phyloP scores from a whole-genome alignment of 2,797 vertebrate genomes.

The Vireo griseus region DNA sequence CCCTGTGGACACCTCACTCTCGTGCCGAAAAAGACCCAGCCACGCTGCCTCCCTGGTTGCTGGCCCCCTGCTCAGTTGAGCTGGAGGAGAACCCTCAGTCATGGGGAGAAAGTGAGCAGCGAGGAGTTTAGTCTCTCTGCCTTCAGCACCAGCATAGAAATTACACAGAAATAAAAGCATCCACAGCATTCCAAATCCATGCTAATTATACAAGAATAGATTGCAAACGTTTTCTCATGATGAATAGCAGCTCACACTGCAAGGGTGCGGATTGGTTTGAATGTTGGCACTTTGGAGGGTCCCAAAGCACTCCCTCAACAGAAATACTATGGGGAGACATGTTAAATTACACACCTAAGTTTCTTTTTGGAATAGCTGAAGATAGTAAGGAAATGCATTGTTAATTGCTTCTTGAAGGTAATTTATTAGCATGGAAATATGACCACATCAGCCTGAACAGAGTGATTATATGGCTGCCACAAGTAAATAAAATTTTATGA shows the following conservation, averaged over 20 bases:
- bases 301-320: neutral
- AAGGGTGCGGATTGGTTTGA: neutral
- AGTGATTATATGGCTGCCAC: neutral
- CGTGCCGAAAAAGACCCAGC: neutral
- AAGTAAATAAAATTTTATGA: neutral
- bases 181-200: neutral
- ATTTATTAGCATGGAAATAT: neutral
- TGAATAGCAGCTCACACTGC: neutral
- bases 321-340: neutral
- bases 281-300: neutral
- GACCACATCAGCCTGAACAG: neutral
- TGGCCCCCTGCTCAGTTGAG: neutral
- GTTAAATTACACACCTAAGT: neutral
- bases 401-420: neutral
- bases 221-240: neutral
- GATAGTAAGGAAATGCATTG: neutral
- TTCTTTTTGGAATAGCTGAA: neutral
- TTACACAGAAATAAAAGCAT: neutral
- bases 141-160: neutral
- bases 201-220: neutral
- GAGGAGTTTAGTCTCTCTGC: neutral
- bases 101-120: accelerated
- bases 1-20: neutral
- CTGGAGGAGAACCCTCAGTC: neutral
- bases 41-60: neutral